Evolutionary conservation across 2,888 invertebrate species (phyloP).

Genomic region (Caenorhabditis sp.): DNA sequence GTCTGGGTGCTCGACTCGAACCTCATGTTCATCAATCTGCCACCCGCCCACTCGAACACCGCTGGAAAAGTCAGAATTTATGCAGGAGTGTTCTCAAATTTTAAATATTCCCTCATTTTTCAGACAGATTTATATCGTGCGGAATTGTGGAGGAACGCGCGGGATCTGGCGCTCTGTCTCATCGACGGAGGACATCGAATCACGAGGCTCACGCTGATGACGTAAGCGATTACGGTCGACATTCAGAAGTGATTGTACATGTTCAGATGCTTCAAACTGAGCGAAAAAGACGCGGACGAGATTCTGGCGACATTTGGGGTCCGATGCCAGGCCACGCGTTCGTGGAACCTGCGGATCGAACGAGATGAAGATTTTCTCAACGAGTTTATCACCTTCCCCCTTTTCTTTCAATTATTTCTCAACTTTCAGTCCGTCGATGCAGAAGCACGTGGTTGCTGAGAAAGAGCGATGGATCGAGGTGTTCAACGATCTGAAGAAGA

Average conservation of each 20-base stretch:
- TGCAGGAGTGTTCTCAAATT: not conserved
- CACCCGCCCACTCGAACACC: constrained; percentile 61
- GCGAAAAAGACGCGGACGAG: constrained; percentile 56
- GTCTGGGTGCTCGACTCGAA: constrained; percentile 66
- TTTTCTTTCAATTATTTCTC: not conserved
- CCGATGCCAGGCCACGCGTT: constrained; percentile 27
- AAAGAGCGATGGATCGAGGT: constrained; percentile 47
- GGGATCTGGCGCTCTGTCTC: constrained; percentile 59
- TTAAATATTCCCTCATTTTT: constrained; percentile 16
- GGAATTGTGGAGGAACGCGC: constrained; percentile 60
- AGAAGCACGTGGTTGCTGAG: constrained; percentile 34
- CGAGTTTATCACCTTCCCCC: constrained; percentile 14
- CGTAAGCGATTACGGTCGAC: constrained; percentile 5
- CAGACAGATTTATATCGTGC: constrained; percentile 58
- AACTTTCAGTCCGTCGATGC: constrained; percentile 48
- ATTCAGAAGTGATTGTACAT: not conserved
- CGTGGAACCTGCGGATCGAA: constrained; percentile 59
- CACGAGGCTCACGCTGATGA: constrained; percentile 48
- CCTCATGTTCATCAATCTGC: constrained; percentile 57
- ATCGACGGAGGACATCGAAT: constrained; percentile 57
- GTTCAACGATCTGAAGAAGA: constrained; percentile 18
- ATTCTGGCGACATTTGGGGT: constrained; percentile 59
- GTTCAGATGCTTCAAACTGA: constrained; percentile 60
- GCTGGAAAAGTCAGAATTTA: constrained; percentile 50
- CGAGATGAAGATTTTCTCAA: constrained; percentile 49